Evolutionary conservation across 1,140 invertebrate genomes (phyloP).

Genomic region (Heliconius nattereri): DNA sequence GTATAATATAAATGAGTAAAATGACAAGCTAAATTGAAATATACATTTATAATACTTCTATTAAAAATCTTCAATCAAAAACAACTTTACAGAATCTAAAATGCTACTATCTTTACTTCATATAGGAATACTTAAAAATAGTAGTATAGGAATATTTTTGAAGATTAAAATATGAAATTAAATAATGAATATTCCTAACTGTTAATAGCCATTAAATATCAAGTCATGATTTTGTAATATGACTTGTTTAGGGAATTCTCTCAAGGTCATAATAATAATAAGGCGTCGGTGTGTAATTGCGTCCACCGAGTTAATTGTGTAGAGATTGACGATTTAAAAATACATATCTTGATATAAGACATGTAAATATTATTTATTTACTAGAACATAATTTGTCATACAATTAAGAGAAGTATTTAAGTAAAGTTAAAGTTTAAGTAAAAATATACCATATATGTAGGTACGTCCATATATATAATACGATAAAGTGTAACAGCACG

Average conservation of each 20-base stretch:
- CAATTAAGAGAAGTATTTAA: neutral
- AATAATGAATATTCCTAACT: neutral
- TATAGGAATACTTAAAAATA: too few species aligned
- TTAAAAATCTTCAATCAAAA: too few species aligned
- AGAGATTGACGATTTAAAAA: neutral
- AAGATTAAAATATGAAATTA: neutral
- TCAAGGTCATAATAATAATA: slow-evolving; percentile 26
- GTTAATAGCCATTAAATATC: neutral
- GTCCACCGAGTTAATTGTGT: neutral
- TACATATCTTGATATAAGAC: neutral
- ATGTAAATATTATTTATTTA: neutral
- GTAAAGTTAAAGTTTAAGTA: too few species aligned
- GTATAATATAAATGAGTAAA: too few species aligned
- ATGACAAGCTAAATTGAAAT: too few species aligned
- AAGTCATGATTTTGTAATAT: slow-evolving; percentile 9
- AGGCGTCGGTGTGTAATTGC: slow-evolving; percentile 11
- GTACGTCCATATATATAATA: too few species aligned
- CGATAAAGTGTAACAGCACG: too few species aligned
- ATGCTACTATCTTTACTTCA: neutral
- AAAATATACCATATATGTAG: too few species aligned
- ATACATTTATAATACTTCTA: too few species aligned
- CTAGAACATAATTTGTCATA: too few species aligned
- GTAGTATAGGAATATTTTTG: too few species aligned
- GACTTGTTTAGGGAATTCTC: slow-evolving; percentile 22
- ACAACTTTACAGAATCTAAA: too few species aligned